Conservation (phyloP, 2,797 vertebrate species). For the Melanotaenia trifasciata region DNA sequence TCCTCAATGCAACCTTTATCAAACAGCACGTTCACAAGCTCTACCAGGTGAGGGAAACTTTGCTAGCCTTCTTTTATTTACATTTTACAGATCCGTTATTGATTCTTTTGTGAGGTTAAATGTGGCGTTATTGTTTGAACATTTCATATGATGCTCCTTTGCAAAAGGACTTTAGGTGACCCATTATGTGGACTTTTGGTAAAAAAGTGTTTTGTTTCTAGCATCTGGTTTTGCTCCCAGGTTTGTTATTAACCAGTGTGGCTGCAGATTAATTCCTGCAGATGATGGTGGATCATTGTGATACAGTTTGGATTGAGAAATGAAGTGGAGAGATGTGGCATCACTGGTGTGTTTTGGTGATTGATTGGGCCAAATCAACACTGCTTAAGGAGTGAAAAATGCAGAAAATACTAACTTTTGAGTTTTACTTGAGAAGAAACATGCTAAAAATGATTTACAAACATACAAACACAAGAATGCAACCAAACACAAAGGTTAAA, state of each 20-base stretch:
- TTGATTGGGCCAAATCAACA: slow-evolving; percentile 22
- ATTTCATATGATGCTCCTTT: slow-evolving; percentile 19
- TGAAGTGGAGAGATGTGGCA: slow-evolving; percentile 33
- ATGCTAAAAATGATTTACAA: too few relatives aligned
- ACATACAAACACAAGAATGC: too few relatives aligned
- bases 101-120: neutral
- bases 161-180: slow-evolving; percentile 5
- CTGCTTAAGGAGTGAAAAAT: too few relatives aligned
- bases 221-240: slow-evolving; percentile 10
- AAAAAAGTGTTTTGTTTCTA: slow-evolving; percentile 1
- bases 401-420: too few relatives aligned
- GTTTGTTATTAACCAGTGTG: slow-evolving; percentile 19
- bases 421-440: too few relatives aligned
- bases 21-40: slow-evolving; percentile 85
- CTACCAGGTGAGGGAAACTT: slow-evolving; percentile 88
- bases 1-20: slow-evolving; percentile 91
- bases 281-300: slow-evolving; percentile 25
- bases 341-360: slow-evolving; percentile 33
- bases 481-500: too few relatives aligned
- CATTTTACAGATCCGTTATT: neutral
- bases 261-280: slow-evolving; percentile 18
- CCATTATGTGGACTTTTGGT: slow-evolving; percentile 19
- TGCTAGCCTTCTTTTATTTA: neutral
- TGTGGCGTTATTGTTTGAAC: neutral
- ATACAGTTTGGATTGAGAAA: slow-evolving; percentile 36